phyloP scores from a whole-genome alignment of 2,113 vertebrate genomes.

The Eurystomus gularis region DNA sequence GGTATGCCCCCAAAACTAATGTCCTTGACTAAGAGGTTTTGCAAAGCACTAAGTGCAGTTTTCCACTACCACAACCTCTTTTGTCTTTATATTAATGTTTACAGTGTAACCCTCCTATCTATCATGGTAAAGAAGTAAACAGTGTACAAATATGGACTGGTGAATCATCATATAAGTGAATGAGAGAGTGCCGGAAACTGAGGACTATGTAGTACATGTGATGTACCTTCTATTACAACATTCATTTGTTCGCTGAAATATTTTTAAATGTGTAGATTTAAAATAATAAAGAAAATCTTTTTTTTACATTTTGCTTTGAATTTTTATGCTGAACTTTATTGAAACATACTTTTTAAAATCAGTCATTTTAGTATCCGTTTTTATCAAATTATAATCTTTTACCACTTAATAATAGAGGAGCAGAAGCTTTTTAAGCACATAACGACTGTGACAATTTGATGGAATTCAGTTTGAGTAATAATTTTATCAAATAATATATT shows the following conservation, averaged over 20 bases:
- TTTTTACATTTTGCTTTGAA: conserved; percentile 66
- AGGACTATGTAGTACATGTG: background rate
- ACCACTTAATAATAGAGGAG: conserved; percentile 76
- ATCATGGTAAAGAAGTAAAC: background rate
- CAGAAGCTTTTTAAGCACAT: conserved; percentile 71
- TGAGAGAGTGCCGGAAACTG: background rate
- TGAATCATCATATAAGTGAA: background rate
- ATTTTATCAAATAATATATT: conserved; percentile 79
- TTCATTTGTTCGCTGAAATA: conserved; percentile 37
- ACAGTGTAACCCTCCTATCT: background rate
- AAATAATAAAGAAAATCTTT: conserved; percentile 58
- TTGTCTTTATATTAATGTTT: background rate
- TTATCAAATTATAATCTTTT: conserved; percentile 79
- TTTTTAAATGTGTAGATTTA: conserved; percentile 61
- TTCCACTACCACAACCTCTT: background rate
- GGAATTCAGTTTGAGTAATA: conserved; percentile 73
- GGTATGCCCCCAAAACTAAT: background rate
- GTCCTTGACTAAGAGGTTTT: background rate
- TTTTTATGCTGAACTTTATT: conserved; percentile 73
- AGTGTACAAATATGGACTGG: background rate
- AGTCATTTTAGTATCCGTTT: conserved; percentile 72
- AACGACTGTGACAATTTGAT: conserved; percentile 76
- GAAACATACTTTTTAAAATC: conserved; percentile 61
- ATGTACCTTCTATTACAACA: conserved; percentile 7
- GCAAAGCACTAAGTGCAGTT: background rate